These are phyloP conservation scores for Caenorhabditis doughertyi DNA, from an alignment of 2,888 invertebrate genomes.

Conservation along the genomic window DNA sequence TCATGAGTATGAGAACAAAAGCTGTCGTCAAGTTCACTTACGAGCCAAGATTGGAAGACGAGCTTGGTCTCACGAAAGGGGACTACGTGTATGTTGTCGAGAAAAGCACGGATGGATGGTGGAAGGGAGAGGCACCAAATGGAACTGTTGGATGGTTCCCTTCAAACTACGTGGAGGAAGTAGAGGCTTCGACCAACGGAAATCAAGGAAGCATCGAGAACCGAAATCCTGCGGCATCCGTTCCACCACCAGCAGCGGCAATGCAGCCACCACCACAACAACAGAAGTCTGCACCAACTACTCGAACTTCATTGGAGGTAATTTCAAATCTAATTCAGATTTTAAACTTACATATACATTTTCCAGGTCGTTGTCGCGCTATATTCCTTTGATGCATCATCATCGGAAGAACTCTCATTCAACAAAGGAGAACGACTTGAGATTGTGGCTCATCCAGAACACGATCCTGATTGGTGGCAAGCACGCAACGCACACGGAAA, in stretches of 20 bases:
- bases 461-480: conserved; percentile 99
- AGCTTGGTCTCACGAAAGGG: conserved; percentile 94
- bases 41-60: conserved; percentile 94
- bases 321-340: too few species aligned
- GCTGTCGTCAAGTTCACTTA: conserved; percentile 93
- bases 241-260: conserved; percentile 26
- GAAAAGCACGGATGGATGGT: conserved; percentile 99
- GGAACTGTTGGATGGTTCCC: conserved; percentile 93
- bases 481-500: conserved; percentile 95
- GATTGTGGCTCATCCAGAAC: conserved; percentile 95
- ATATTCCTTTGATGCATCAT: conserved; percentile 86
- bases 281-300: not conserved
- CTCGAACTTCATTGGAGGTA: conserved; percentile 44
- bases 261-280: conserved; percentile 11
- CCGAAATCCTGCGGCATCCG: conserved; percentile 41
- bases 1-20: conserved; percentile 59
- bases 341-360: not conserved
- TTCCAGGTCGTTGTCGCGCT: conserved; percentile 76
- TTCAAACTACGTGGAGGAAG: conserved; percentile 91
- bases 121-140: conserved; percentile 88
- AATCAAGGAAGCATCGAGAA: conserved; percentile 65
- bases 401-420: conserved; percentile 85
- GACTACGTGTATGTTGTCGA: conserved; percentile 95
- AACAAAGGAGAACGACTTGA: conserved; percentile 89
- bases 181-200: conserved; percentile 65